A percentile compares a stretch with the other conserved stretches of the same genome.
Conservation (phyloP, 2,113 vertebrate species). For the Saguinus imperator region DNA sequence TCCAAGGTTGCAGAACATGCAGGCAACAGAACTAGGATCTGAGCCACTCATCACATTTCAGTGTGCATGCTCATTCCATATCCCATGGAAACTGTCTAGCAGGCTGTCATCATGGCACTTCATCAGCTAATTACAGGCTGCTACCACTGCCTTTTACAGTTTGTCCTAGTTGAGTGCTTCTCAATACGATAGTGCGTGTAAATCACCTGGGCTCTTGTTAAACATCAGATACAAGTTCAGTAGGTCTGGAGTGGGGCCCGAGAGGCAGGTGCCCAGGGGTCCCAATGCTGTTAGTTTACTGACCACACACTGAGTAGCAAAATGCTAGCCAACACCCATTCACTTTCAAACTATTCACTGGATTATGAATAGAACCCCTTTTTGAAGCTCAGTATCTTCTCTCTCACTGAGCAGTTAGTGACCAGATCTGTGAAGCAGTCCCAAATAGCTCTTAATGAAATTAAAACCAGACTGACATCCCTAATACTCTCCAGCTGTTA, state of each 20-base stretch:
- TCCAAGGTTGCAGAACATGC: not conserved
- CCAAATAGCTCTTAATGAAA: conserved; percentile 67
- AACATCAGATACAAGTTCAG: not conserved
- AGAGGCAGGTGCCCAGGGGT: not conserved
- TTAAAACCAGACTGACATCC: conserved; percentile 61
- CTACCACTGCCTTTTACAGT: not conserved
- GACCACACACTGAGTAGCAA: not conserved
- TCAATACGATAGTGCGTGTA: conserved; percentile 3
- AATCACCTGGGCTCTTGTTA: not conserved
- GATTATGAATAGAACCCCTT: not conserved
- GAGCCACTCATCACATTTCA: not conserved
- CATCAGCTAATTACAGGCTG: conserved; percentile 32
- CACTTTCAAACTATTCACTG: not conserved
- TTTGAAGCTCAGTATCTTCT: conserved; percentile 7
- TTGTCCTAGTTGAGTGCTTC: conserved; percentile 4
- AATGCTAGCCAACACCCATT: not conserved
- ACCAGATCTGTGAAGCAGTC: conserved; percentile 52
- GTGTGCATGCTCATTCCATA: not conserved
- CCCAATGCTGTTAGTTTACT: not conserved
- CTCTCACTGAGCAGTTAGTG: not conserved
- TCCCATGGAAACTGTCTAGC: not conserved
- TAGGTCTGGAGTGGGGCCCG: not conserved
- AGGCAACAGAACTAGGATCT: not conserved
- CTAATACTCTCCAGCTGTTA: conserved; percentile 68
- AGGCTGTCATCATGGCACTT: not conserved